Percentiles rank a stretch among this genome's conserved stretches.
Evolutionary conservation across 2,113 vertebrate species (phyloP).

Genomic region (Seriola rivoliana): DNA sequence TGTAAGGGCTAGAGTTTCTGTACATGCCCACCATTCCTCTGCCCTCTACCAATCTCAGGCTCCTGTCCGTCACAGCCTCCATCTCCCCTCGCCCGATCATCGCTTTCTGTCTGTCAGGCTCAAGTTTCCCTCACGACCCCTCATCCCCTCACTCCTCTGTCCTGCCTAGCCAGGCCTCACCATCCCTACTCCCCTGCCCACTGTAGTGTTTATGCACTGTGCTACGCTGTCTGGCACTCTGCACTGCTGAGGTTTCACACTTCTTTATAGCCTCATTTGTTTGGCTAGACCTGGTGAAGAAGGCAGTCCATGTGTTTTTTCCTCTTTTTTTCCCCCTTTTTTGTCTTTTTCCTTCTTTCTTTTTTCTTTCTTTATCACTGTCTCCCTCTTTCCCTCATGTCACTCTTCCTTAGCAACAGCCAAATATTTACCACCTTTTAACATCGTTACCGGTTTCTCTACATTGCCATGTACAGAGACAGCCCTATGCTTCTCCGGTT

Average conservation of each 20-base stretch:
- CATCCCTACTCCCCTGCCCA: constrained; percentile 34
- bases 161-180: constrained; percentile 19
- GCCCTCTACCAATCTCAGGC: constrained; percentile 56
- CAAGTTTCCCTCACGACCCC: constrained; percentile 55
- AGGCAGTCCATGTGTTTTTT: constrained; percentile 56
- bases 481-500: constrained; percentile 64
- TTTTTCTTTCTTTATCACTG: constrained; percentile 25
- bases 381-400: constrained; percentile 41
- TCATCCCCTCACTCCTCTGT: constrained; percentile 26
- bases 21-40: constrained; percentile 55
- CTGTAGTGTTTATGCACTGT: constrained; percentile 56
- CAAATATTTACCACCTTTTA: constrained; percentile 65
- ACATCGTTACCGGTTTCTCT: constrained; percentile 27
- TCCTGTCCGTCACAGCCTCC: constrained; percentile 25
- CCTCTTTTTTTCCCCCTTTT: constrained; percentile 12
- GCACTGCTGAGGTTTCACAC: constrained; percentile 73
- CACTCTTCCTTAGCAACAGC: constrained; percentile 67
- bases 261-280: constrained; percentile 69
- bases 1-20: constrained; percentile 61
- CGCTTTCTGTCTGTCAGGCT: constrained; percentile 43
- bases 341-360: constrained; percentile 23
- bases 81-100: constrained; percentile 29
- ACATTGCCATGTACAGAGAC: constrained; percentile 59
- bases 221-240: constrained; percentile 56
- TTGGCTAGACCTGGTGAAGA: constrained; percentile 52